These are phyloP conservation scores for Clitarchus hookeri DNA, from an alignment of 2,888 invertebrate genomes.

Conservation along the genomic window DNA sequence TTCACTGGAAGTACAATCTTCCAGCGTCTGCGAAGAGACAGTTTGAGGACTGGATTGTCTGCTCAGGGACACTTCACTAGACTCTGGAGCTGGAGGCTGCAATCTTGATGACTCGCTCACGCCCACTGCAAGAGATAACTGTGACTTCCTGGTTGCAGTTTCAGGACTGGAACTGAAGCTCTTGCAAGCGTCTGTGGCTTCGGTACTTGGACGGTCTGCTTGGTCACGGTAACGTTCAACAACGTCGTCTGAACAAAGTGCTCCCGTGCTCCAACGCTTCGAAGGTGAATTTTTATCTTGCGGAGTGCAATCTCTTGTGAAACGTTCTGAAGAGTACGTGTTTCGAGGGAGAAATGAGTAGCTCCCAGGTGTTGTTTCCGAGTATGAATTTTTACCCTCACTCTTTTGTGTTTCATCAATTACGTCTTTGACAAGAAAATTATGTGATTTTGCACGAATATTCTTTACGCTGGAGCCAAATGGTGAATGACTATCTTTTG, in stretches of 20 bases:
- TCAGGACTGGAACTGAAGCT: background rate
- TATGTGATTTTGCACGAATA: background rate
- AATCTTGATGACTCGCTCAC: background rate
- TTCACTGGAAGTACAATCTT: background rate
- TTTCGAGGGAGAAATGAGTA: background rate
- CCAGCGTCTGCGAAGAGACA: background rate
- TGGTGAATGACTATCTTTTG: background rate
- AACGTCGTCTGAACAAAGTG: background rate
- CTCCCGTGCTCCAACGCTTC: slow-evolving; percentile 9
- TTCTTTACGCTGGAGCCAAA: background rate
- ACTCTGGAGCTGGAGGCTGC: no score
- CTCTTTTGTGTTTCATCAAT: background rate
- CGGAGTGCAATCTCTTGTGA: background rate
- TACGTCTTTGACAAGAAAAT: background rate
- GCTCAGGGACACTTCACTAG: background rate
- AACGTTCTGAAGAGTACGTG: background rate
- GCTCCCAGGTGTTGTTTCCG: background rate
- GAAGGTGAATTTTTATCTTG: background rate
- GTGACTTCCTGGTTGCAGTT: background rate
- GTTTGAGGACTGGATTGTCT: background rate
- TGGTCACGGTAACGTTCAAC: background rate
- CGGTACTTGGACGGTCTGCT: background rate
- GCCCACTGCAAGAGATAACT: background rate
- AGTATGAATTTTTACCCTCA: background rate
- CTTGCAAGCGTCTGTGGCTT: background rate